Conservation (phyloP, 2,888 invertebrate species). For the Temnothorax ravouxi region DNA sequence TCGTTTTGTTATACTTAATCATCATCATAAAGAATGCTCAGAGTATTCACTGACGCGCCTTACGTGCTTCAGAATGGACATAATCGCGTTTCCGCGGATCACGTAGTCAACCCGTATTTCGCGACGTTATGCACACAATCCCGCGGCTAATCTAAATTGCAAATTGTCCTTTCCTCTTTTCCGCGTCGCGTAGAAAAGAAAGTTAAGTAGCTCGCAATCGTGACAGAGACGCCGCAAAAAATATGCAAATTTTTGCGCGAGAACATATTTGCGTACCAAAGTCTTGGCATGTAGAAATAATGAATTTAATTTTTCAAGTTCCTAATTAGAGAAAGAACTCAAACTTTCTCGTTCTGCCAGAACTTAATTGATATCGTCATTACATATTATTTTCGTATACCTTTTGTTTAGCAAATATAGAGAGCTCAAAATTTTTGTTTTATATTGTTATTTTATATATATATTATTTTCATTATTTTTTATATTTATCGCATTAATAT, state of each 20-base stretch:
- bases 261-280: slow-evolving; percentile 5
- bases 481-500: not conserved
- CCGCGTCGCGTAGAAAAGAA: slow-evolving; percentile 41
- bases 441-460: not conserved
- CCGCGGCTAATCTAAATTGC: slow-evolving; percentile 45
- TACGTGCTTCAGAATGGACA: slow-evolving; percentile 27
- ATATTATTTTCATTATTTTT: not conserved
- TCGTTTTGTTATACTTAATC: slow-evolving; percentile 31
- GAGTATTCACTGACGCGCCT: not conserved
- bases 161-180: slow-evolving; percentile 31
- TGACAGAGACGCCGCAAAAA: not conserved
- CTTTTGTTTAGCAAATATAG: not conserved
- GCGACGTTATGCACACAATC: slow-evolving; percentile 18
- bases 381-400: not conserved
- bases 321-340: not conserved
- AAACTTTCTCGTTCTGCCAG: not conserved
- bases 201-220: not conserved
- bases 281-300: not conserved
- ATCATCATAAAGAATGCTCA: not conserved
- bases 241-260: slow-evolving; percentile 3
- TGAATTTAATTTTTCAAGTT: slow-evolving; percentile 1
- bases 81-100: not conserved
- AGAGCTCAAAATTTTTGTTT: not conserved
- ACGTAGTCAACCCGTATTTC: slow-evolving; percentile 20
- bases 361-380: not conserved